These are phyloP conservation scores for Pelecanoides urinatrix DNA, from an alignment of 2,113 vertebrate species.

Conservation along the genomic window DNA sequence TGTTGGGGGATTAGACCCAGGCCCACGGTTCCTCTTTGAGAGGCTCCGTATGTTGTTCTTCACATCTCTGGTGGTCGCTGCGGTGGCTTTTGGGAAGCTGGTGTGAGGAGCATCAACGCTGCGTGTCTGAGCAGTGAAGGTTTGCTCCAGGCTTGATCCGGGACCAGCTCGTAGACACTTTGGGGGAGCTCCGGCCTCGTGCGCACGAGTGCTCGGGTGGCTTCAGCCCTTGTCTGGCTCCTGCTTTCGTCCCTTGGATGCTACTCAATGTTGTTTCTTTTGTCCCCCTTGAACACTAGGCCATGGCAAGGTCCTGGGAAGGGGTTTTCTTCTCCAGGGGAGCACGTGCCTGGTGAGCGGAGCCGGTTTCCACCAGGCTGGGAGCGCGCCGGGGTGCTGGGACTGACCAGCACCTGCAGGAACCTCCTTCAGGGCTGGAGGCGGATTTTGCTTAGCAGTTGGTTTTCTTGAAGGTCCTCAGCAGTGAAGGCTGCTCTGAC, in stretches of 20 bases:
- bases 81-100: not conserved
- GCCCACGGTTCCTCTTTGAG: not conserved
- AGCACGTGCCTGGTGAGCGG: rapidly evolving
- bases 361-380: not conserved
- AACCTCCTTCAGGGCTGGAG: not conserved
- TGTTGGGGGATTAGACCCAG: not conserved
- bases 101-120: rapidly evolving
- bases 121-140: not conserved
- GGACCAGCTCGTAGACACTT: not conserved
- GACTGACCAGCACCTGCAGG: not conserved
- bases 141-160: not conserved
- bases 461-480: not conserved
- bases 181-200: not conserved
- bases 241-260: not conserved
- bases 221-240: not conserved
- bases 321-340: not conserved
- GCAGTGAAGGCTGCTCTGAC: not conserved
- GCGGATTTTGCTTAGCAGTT: not conserved
- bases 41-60: not conserved
- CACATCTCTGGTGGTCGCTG: not conserved
- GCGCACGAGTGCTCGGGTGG: rapidly evolving
- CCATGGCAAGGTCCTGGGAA: not conserved
- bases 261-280: not conserved
- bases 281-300: not conserved
- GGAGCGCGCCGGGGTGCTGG: rapidly evolving